Evolutionary conservation across 1,140 invertebrate genomes (phyloP), one percentile per base, ranked within the genome.

Genomic region (Monochamus saltuarius): DNA sequence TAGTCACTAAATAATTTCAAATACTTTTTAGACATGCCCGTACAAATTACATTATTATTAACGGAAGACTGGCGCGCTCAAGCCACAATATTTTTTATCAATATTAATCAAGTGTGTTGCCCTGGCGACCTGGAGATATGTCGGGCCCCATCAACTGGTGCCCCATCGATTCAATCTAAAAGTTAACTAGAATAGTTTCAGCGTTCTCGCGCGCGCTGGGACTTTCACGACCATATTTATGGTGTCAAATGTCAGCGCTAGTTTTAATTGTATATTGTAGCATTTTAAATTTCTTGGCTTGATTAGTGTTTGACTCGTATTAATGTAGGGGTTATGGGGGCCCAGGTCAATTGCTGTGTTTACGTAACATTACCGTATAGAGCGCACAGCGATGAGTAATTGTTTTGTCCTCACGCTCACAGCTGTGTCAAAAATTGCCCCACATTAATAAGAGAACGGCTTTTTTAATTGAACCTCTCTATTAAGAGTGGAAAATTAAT

Each of bases 321-420:
- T 62, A 70, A 70, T 70, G 63, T 56, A 70, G 37, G 66, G 62
- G 68, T 65, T 65, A 67, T 61, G 62, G 54, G 64, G 63, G 63
- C 51, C 57, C 47, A 62, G 61, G 63, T 70, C 65, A 70, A 70
- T 67, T 67, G 53, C 58, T 62, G 57, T 67, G 68, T 70, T 70
- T 67, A 65, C 66, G 68, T 70, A 70, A 70, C 63, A 67, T 60
- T 54, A 60, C 63, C 65, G 68, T 63, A 59, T 40, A 57, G 37
- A 55, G 22, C 36, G 34, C 29, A n/a, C 8, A 11, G 38, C 39
- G 17, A 61, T 60, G 63, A 58, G 63, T 63, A 67, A 67, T 65
- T 60, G 55, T 56, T 65, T 61, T 58, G 59, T 59, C 60, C 60
- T 59, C 39, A 10, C 40, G 39, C 34, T 56, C 56, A 59, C 61